Evolutionary conservation across 2,888 invertebrate genomes (phyloP).

Genomic region (Temnothorax ravouxi): DNA sequence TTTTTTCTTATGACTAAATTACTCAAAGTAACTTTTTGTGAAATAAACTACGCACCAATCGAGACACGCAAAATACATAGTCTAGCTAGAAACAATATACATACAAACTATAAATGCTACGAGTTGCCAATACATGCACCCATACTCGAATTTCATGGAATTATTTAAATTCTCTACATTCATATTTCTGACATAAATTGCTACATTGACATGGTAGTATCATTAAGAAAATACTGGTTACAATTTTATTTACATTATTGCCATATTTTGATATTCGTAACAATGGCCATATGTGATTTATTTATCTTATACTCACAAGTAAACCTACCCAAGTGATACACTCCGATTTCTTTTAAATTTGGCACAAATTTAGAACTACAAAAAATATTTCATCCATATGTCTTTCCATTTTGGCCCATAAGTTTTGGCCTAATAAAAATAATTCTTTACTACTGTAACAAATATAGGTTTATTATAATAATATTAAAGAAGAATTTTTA

Average conservation of each 20-base stretch:
- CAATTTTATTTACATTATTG: neutral
- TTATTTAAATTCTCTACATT: neutral
- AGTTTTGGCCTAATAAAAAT: no score
- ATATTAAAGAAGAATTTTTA: no score
- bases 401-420: no score
- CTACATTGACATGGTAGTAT: neutral
- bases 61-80: neutral
- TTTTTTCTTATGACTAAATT: neutral
- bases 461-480: no score
- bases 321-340: no score
- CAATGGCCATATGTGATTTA: neutral
- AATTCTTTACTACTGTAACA: no score
- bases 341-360: no score
- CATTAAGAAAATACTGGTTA: neutral
- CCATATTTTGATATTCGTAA: neutral
- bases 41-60: neutral
- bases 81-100: neutral
- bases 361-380: no score
- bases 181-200: neutral
- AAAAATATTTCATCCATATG: no score
- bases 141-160: neutral
- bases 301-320: neutral
- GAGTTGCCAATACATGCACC: no score
- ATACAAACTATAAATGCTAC: neutral
- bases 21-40: neutral